phyloP scores from a whole-genome alignment of 2,113 vertebrate species.

The Symphodus melops region DNA sequence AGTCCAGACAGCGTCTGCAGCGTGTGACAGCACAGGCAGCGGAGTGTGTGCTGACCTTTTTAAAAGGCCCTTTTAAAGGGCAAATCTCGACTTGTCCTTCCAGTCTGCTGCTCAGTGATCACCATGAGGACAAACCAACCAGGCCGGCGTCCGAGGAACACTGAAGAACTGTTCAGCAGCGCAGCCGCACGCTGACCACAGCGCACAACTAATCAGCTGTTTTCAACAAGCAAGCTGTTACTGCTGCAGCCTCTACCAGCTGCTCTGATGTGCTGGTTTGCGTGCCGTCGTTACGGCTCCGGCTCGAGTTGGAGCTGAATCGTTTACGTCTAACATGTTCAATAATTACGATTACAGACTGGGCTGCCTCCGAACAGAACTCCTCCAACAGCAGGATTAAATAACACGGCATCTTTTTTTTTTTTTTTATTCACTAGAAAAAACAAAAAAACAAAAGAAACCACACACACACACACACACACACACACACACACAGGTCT shows the following conservation, averaged over 20 bases:
- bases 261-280: too few relatives aligned
- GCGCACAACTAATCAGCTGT: background rate
- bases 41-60: background rate
- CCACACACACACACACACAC: too few relatives aligned
- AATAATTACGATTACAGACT: too few relatives aligned
- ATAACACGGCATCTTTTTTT: too few relatives aligned
- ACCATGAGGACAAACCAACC: constrained; percentile 14
- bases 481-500: too few relatives aligned
- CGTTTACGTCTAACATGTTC: too few relatives aligned
- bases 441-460: too few relatives aligned
- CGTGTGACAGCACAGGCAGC: background rate
- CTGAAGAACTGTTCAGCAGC: background rate
- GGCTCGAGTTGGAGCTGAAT: too few relatives aligned
- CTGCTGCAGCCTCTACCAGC: background rate
- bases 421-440: too few relatives aligned
- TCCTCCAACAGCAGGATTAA: too few relatives aligned
- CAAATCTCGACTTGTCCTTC: constrained; percentile 17
- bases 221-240: background rate
- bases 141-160: background rate
- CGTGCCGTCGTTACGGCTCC: too few relatives aligned
- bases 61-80: constrained; percentile 48
- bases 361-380: too few relatives aligned
- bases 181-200: background rate
- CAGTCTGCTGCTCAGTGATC: constrained; percentile 13
- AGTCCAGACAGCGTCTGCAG: background rate